Evolutionary conservation across 2,888 invertebrate species (phyloP).

Genomic region (Hirtodrosophila alboralis): DNA sequence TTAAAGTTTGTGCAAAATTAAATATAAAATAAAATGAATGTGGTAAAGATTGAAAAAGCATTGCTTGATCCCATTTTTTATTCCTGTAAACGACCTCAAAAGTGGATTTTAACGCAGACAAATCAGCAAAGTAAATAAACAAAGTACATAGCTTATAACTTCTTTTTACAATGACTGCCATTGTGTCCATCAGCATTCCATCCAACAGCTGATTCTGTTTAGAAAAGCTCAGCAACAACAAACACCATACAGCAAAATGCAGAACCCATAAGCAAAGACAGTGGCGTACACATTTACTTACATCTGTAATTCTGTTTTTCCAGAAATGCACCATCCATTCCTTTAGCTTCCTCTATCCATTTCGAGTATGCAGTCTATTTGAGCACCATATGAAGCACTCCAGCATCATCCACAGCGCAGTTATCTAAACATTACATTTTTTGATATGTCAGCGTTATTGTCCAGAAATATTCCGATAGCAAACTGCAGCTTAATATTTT

Average conservation of each 20-base stretch:
- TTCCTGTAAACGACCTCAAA: slow-evolving; percentile 26
- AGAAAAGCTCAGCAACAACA: slow-evolving; percentile 35
- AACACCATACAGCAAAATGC: slow-evolving; percentile 41
- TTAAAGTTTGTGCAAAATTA: slow-evolving; percentile 39
- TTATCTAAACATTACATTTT: slow-evolving; percentile 32
- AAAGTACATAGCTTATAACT: slow-evolving; percentile 42
- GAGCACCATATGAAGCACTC: slow-evolving; percentile 55
- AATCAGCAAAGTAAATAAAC: slow-evolving; percentile 68
- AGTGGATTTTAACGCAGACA: slow-evolving; percentile 56
- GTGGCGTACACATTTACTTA: slow-evolving; percentile 13
- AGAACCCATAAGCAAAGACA: slow-evolving; percentile 32
- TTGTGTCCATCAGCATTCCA: slow-evolving; percentile 44
- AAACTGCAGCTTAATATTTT: slow-evolving; percentile 40
- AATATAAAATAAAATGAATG: too few species aligned
- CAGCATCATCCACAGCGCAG: slow-evolving; percentile 9
- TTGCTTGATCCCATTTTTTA: slow-evolving; percentile 19
- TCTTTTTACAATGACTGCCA: slow-evolving; percentile 53
- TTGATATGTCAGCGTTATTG: slow-evolving; percentile 43
- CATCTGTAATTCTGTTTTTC: slow-evolving; percentile 38
- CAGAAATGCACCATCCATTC: slow-evolving; percentile 29
- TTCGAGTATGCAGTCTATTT: slow-evolving; percentile 69
- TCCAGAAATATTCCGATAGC: slow-evolving; percentile 46
- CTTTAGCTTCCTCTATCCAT: slow-evolving; percentile 35
- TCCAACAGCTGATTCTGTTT: slow-evolving; percentile 28
- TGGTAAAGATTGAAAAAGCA: slow-evolving; percentile 30